A percentile compares a stretch with the other conserved stretches of the same genome.
phyloP scores from a whole-genome alignment of 2,113 vertebrate species.

The Narcine bancroftii region DNA sequence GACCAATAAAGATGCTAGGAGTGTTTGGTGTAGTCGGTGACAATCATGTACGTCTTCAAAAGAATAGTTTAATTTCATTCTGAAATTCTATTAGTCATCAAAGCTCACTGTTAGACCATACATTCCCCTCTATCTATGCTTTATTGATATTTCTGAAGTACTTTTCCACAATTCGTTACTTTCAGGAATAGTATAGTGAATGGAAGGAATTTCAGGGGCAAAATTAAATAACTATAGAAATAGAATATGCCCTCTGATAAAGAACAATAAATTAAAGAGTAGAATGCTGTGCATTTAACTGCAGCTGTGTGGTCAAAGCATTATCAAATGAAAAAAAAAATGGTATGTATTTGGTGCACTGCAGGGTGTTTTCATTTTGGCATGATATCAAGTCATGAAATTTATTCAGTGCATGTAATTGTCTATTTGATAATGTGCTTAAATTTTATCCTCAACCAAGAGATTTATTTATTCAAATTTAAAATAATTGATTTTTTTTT shows the following conservation, averaged over 20 bases:
- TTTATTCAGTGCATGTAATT: background rate
- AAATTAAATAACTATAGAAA: background rate
- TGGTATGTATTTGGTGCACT: background rate
- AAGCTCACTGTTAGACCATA: background rate
- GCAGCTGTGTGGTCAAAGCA: background rate
- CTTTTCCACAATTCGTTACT: background rate
- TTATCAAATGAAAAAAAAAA: background rate
- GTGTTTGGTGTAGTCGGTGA: background rate
- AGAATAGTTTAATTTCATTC: no score
- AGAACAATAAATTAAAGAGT: background rate
- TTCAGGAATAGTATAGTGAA: background rate
- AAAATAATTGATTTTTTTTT: background rate
- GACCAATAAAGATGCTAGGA: no score
- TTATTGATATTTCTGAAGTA: background rate
- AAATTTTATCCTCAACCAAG: background rate
- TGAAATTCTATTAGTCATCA: background rate
- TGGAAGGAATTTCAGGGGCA: background rate
- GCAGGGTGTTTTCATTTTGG: background rate
- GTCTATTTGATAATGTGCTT: background rate
- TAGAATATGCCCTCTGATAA: background rate
- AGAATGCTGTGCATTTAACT: background rate
- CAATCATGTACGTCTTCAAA: background rate
- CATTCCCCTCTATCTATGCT: background rate
- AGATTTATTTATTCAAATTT: slow-evolving; percentile 10
- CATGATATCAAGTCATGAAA: background rate